These are phyloP conservation scores for Aphelocoma californica DNA, from an alignment of 2,797 vertebrate genomes.

Conservation along the genomic window DNA sequence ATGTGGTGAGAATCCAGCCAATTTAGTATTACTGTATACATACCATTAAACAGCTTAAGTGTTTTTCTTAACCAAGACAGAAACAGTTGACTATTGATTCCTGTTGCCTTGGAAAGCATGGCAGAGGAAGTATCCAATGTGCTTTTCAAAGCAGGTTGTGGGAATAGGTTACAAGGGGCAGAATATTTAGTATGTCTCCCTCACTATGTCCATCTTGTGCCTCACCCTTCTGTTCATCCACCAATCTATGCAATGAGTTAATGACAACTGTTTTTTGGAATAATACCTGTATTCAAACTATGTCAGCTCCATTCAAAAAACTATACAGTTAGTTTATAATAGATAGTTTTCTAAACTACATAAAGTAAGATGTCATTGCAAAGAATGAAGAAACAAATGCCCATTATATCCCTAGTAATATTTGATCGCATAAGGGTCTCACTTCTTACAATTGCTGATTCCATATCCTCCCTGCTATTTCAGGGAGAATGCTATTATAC, in stretches of 20 bases:
- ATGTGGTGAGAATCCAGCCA: background rate
- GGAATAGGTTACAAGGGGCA: background rate
- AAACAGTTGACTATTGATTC: background rate
- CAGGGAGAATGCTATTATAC: background rate
- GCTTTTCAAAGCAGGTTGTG: background rate
- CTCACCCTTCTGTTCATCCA: background rate
- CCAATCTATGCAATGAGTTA: background rate
- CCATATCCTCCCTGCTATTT: background rate
- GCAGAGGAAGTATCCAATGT: background rate
- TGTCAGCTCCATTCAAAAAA: background rate
- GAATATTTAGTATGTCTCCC: background rate
- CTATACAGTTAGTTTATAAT: background rate
- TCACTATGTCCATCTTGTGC: background rate
- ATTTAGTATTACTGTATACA: background rate
- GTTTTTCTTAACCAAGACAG: background rate
- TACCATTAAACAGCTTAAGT: background rate
- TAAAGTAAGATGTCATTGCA: background rate
- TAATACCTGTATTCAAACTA: background rate
- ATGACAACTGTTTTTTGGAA: background rate
- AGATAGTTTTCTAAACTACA: background rate
- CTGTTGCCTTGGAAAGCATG: background rate
- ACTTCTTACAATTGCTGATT: background rate
- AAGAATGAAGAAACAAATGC: background rate
- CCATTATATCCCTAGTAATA: background rate
- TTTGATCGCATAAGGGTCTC: fast-evolving